Evolutionary conservation across 2,113 vertebrate species (phyloP), one percentile per base, ranked within the genome.

Genomic region (Balaeniceps rex): DNA sequence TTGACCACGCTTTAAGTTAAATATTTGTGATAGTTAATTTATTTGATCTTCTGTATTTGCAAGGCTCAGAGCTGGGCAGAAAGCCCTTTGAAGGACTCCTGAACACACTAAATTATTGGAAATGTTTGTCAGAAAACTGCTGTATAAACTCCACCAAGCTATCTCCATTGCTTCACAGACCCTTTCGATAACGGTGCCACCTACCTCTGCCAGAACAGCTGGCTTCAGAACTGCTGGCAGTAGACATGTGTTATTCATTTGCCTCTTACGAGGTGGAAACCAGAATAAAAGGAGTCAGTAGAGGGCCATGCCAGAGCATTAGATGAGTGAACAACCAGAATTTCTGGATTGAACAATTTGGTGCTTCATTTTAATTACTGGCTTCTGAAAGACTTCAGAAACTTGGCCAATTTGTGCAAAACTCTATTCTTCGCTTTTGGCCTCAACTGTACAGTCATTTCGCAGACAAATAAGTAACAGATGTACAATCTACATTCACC

Each of bases 361-460:
- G 91, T 92, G 17, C 87, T 90, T 86, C 75, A 71, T 57, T 94
- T 95, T 95, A 97, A 97, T 96, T 94, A 65, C 79, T 78, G 76
- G 66, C 96, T 95, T 94, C 96, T 93, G 91, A 94, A 91, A 90
- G 91, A 3, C 94, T 85, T 18, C 17, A 52, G 92, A 93, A 89
- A 72, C 91, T 71, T 26, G 72, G 97, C 97, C 97, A 97, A 44
- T 86, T 88, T 76, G 71, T 95, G 76, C 93, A 97, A 83, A 52
- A 51, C 91, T 96, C 92, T n/a, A 95, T 93, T 97, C 97, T 97
- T 69, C 15, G 25, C 89, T 77, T 19, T 90, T 97, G 94, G 95
- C 94, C 87, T 90, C 82, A 19, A 10, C 88, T 38, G 44, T 3
- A 46, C 58, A 87, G 74, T 72, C 63, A 52, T 82, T 95, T 51